Conservation (phyloP, 2,797 vertebrate genomes). For the Eremophila alpestris region DNA sequence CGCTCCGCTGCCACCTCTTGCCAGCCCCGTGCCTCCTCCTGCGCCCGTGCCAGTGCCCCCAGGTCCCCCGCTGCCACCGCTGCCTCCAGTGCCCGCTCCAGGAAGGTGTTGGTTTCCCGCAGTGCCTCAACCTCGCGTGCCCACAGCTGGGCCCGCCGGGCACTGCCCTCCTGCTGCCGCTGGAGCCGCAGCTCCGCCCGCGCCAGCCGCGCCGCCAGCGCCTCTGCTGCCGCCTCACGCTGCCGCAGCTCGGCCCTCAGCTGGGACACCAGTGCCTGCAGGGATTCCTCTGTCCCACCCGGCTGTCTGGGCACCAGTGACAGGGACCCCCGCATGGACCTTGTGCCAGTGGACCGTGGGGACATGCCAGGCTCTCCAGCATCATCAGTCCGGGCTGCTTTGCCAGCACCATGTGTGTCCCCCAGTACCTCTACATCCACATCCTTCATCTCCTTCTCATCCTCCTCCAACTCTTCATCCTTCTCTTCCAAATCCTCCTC, state of each 20-base stretch:
- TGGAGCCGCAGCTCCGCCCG: neutral
- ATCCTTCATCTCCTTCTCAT: neutral
- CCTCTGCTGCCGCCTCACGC: neutral
- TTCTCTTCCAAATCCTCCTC: neutral
- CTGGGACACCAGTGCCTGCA: neutral
- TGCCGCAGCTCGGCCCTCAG: neutral
- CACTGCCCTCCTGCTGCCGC: neutral
- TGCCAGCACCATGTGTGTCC: accelerated
- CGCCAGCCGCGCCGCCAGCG: neutral
- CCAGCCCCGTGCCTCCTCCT: neutral
- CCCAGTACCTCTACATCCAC: neutral
- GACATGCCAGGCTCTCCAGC: neutral
- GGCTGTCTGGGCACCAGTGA: neutral
- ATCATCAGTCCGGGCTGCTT: neutral
- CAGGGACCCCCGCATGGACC: neutral
- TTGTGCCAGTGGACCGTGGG: accelerated
- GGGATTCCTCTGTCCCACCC: neutral
- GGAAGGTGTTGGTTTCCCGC: constrained; percentile 28
- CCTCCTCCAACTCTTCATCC: neutral
- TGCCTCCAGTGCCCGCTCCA: neutral
- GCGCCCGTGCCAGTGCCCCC: neutral
- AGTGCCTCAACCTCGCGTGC: neutral
- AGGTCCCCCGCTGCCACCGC: neutral
- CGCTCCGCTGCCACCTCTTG: neutral
- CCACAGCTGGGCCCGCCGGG: neutral